Evolutionary conservation across 2,113 vertebrate genomes (phyloP).

Genomic region (Otolemur garnettii): DNA sequence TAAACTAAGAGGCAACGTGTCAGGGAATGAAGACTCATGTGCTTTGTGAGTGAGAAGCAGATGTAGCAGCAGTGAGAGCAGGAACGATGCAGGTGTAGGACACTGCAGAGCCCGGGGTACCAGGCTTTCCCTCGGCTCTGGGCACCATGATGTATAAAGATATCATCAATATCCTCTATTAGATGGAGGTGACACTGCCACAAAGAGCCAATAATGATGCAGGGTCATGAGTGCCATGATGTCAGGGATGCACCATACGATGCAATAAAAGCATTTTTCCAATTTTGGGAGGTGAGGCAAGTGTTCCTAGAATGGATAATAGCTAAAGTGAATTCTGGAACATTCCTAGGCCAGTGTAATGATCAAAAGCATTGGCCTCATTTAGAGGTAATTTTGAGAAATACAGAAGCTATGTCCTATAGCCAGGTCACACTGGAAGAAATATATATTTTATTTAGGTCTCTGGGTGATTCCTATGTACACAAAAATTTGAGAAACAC

Average conservation of each 20-base stretch:
- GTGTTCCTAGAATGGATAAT: neutral
- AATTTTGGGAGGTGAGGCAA: neutral
- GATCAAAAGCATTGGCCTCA: neutral
- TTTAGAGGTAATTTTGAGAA: neutral
- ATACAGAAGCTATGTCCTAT: neutral
- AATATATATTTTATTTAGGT: neutral
- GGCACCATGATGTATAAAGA: neutral
- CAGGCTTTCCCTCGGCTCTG: neutral
- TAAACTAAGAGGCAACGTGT: neutral
- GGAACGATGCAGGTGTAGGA: neutral
- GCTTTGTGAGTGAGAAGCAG: neutral
- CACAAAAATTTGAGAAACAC: neutral
- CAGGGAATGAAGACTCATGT: neutral
- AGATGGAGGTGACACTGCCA: neutral
- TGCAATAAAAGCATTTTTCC: neutral
- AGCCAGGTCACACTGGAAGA: neutral
- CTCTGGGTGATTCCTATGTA: neutral
- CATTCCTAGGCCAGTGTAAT: neutral
- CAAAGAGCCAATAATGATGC: neutral
- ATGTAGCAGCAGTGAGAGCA: neutral
- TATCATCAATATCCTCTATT: neutral
- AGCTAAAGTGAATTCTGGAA: slow-evolving; percentile 6
- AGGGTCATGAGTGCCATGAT: neutral
- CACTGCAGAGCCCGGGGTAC: neutral
- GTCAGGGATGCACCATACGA: no score